Base-by-base conservation (phyloP, 2,888 invertebrate species). In the Andrena hattorfiana region DNA sequence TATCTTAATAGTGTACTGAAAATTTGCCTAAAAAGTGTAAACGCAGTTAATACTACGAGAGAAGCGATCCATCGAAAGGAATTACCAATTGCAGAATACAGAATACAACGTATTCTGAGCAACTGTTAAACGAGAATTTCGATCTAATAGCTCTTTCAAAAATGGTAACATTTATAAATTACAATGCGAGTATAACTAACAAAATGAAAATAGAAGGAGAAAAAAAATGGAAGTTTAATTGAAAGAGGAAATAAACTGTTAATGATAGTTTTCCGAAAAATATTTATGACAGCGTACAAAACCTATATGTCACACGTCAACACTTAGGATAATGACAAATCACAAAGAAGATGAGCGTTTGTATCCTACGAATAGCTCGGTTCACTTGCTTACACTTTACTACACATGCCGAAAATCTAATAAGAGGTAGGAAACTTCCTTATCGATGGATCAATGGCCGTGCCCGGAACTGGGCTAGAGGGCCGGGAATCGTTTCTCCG, bases 401-500 rank as follows among this genome's bases (percentile, higher is more conserved):
- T 85, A 76, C 85, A 83, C 71, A 74, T 82, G 77, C 81, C 48
- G 72, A 73, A 69, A 70, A 71, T 83, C 71, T 77, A 63, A 59
- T 69, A 66, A 79, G 86, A 83, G 77, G 83, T 83, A 90, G 90
- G 81, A 72, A 89, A 84, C 90, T 84, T 89, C 89, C 87, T 90
- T 90, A 90, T 90, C 90, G 90, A 89, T 89, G 84, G 86, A 89
- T 89, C 89, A 87, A 84, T 83, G 88, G 81, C 87, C 87, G 78
- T 89, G 88, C 88, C 86, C 89, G 89, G 88, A 89, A 89, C 89
- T 87, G 89, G 89, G 84, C 87, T 89, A 87, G 87, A 88, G 89
- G 83, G 81, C 89, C 85, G 73, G 71, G 77, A 72, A 83, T 79
- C 84, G 76, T 68, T 76, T 70, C 81, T 77, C 73, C 77, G 67